Percentiles rank a stretch among this genome's conserved stretches.
Evolutionary conservation across 2,797 vertebrate genomes (phyloP).

Genomic region (Neomorphus geoffroyi): DNA sequence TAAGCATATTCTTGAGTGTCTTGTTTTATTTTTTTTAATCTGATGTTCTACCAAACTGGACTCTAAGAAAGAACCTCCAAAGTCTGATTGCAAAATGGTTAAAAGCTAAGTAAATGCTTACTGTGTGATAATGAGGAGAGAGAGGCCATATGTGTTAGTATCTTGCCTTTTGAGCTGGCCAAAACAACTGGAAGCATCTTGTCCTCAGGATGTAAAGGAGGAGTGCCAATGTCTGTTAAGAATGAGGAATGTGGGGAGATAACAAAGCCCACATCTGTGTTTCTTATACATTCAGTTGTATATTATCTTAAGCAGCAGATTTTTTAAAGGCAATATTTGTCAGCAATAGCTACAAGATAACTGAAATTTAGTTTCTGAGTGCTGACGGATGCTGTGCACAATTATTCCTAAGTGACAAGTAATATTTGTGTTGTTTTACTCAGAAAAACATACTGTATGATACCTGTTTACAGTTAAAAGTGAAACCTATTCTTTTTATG

Average conservation of each 20-base stretch:
- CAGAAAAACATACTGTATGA: background rate
- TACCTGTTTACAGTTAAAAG: constrained; percentile 12
- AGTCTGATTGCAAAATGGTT: background rate
- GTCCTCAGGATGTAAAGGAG: background rate
- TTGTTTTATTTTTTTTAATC: constrained; percentile 10
- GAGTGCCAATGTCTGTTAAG: background rate
- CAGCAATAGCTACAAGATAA: constrained; percentile 26
- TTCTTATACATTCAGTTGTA: background rate
- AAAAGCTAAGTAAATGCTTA: background rate
- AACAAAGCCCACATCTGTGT: background rate
- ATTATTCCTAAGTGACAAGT: background rate
- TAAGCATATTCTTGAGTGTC: background rate
- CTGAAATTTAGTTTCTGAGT: constrained; percentile 5
- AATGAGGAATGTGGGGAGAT: background rate
- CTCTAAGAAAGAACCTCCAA: constrained; percentile 33
- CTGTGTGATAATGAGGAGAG: background rate
- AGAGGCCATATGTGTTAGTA: background rate
- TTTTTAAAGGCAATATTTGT: constrained; percentile 53
- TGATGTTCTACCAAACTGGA: constrained; percentile 11
- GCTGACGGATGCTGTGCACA: background rate
- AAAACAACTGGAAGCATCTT: background rate
- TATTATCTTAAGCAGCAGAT: background rate
- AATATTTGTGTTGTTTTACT: constrained; percentile 26
- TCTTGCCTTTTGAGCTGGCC: background rate
- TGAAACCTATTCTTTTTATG: constrained; percentile 10